Evolutionary conservation across 2,888 invertebrate species (phyloP), one percentile per base, ranked within the genome.

Genomic region (Trichogramma evanescens): DNA sequence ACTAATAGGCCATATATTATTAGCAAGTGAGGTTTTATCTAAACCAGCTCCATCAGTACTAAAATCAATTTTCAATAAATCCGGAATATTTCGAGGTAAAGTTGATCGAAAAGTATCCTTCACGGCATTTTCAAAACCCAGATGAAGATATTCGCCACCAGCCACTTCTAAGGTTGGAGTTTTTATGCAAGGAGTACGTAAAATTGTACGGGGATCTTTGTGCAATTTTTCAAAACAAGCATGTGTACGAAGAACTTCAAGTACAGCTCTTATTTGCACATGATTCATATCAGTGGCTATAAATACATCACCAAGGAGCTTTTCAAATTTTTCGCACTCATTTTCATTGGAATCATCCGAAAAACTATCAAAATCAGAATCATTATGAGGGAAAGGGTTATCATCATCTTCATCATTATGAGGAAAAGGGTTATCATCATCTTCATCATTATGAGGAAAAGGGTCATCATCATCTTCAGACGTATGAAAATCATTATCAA

Each of bases 1-100:
- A 13, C 51, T 50, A 6, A 56, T 44, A 4, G 50, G 56, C 56
- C 56, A 56, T 5, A 56, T 50, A 6, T 56, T 56, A n/a, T 38
- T n/a, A 9, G 4, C 6, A 13, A 13, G 13, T 1, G 13, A 13
- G 13, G 13, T 13, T 38, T 56, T 56, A n/a, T 50, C 56, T 5
- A 54, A 9, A 4, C 9, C 26, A 4, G 38, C 45, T n/a, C 10
- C 45, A 38, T 54, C 39, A 38, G 50, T 56, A 39, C 50, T 56
- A 5, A 56, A 50, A 50, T 56, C 56, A 5, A 50, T n/a, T 56
- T 56, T 2, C 38, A 56, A 39, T 26, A 9, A 6, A 8, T 55
- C 42, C 1, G 55, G 54, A 10, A 46, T 46, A 4, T 41, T 9
- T 50, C 4, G 5, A 5, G 26, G 2, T 39, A 45, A 39, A 2